Evolutionary conservation across 2,797 vertebrate species (phyloP).

Genomic region (Macropodus opercularis): DNA sequence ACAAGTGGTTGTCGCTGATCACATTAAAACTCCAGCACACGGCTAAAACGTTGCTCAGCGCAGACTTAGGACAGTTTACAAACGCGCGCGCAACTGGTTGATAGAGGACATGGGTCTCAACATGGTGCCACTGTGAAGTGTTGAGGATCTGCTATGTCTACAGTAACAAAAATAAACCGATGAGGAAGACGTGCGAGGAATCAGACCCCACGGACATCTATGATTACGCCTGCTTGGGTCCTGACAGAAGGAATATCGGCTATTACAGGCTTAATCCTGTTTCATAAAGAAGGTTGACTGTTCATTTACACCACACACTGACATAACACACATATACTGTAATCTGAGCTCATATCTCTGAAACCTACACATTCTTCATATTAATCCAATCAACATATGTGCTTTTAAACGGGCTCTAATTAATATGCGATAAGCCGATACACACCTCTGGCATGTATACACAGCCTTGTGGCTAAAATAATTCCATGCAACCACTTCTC

Average conservation of each 20-base stretch:
- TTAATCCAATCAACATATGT: too few relatives aligned
- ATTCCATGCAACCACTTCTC: not conserved
- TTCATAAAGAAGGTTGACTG: constrained; percentile 15
- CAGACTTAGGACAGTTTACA: constrained; percentile 53
- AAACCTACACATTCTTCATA: too few relatives aligned
- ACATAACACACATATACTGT: too few relatives aligned
- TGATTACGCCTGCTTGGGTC: constrained; percentile 36
- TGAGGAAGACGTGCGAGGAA: constrained; percentile 71
- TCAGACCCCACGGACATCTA: constrained; percentile 44
- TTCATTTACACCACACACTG: too few relatives aligned
- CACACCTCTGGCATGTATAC: too few relatives aligned
- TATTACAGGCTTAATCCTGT: not conserved
- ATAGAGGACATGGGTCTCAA: constrained; percentile 30
- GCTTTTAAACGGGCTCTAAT: not conserved
- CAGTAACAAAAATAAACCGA: constrained; percentile 54
- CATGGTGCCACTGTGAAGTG: constrained; percentile 44
- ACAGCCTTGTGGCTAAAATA: too few relatives aligned
- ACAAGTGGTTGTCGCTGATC: constrained; percentile 64
- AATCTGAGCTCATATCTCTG: too few relatives aligned
- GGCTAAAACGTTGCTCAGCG: constrained; percentile 63
- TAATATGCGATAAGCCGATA: too few relatives aligned
- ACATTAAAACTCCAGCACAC: constrained; percentile 73
- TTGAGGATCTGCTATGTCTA: constrained; percentile 56
- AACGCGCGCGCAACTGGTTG: constrained; percentile 61
- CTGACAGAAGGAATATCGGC: constrained; percentile 28